These are phyloP conservation scores for Harpalus rubripes DNA, from an alignment of 2,888 invertebrate species.

Conservation along the genomic window DNA sequence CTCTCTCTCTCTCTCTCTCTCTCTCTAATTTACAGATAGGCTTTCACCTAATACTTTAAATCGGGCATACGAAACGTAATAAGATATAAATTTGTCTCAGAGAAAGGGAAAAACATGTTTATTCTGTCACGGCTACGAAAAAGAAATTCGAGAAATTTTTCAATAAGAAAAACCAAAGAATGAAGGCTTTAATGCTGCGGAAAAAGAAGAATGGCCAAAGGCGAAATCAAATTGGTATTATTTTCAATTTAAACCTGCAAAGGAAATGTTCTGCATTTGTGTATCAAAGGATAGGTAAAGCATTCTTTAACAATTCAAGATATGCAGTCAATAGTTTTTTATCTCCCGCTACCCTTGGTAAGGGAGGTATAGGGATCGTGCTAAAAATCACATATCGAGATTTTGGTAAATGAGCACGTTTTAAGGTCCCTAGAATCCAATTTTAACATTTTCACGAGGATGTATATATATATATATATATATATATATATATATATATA, in stretches of 20 bases:
- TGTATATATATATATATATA: too few species aligned
- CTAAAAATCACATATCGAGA: too few species aligned
- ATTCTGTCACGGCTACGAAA: background rate
- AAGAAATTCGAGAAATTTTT: slow-evolving; percentile 13
- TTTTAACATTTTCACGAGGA: too few species aligned
- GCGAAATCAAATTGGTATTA: background rate
- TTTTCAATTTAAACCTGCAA: background rate
- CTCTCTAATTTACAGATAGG: slow-evolving; percentile 17
- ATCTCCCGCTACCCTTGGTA: too few species aligned
- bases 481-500: too few species aligned
- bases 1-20: too few species aligned
- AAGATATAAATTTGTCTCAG: slow-evolving; percentile 20
- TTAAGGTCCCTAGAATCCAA: too few species aligned
- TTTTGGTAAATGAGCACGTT: too few species aligned
- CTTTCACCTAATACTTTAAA: background rate
- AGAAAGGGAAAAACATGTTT: slow-evolving; percentile 1
- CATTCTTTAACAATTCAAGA: too few species aligned
- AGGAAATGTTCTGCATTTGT: background rate
- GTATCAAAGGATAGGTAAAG: background rate
- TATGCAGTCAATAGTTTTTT: too few species aligned
- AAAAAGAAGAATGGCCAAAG: background rate
- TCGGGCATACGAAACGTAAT: slow-evolving; percentile 18
- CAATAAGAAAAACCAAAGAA: background rate
- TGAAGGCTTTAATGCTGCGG: background rate
- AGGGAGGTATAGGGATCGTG: too few species aligned